A percentile compares a stretch with the other conserved stretches of the same genome.
These are phyloP conservation scores for Cairina moschata DNA, from an alignment of 2,113 vertebrate species.

Conservation along the genomic window DNA sequence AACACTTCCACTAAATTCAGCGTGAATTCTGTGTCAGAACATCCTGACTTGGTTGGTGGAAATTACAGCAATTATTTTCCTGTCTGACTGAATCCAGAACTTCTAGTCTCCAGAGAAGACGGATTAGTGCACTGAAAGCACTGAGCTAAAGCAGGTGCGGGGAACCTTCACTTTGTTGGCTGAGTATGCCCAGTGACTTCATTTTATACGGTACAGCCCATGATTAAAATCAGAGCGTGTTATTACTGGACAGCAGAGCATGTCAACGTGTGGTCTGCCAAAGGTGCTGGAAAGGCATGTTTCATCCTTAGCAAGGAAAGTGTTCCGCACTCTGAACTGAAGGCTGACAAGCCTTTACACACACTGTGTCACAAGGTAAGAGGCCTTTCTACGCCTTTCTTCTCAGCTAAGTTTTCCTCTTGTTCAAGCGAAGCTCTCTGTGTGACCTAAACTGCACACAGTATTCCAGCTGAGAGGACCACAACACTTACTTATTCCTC, in stretches of 20 bases:
- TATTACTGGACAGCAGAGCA: neutral
- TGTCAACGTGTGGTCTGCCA: neutral
- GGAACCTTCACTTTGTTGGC: neutral
- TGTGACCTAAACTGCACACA: neutral
- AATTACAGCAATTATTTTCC: conserved; percentile 50
- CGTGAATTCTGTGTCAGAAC: conserved; percentile 4
- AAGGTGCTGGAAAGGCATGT: neutral
- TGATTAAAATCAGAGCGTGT: neutral
- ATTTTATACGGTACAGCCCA: neutral
- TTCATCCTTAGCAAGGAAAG: neutral
- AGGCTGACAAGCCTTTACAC: neutral
- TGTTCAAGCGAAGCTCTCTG: neutral
- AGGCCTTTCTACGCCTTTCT: neutral
- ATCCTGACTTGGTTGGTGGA: conserved; percentile 22
- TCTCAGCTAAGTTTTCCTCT: neutral
- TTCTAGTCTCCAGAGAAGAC: conserved; percentile 30
- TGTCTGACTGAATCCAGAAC: conserved; percentile 33
- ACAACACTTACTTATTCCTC: neutral
- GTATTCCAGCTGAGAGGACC: neutral
- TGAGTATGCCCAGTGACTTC: neutral
- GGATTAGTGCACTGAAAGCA: neutral
- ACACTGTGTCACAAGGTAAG: neutral
- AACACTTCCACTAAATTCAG: neutral
- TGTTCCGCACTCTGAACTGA: neutral
- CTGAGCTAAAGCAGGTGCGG: conserved; percentile 17